Evolutionary conservation across 2,113 vertebrate species (phyloP), one percentile per base, ranked within the genome.

Genomic region (Chlorodrepanis virens): DNA sequence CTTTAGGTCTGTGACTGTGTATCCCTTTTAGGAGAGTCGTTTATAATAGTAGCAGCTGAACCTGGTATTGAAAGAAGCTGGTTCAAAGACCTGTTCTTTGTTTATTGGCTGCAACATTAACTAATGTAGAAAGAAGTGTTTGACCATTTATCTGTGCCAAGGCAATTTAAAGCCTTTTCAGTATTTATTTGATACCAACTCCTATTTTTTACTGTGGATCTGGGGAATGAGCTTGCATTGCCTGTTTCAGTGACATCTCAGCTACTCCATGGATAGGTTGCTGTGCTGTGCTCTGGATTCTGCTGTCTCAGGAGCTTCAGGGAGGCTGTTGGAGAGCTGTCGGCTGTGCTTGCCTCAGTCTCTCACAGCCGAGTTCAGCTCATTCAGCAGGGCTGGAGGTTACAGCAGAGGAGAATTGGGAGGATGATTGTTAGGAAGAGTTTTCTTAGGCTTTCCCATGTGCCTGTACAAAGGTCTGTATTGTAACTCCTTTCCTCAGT

Each of bases 311-410:
- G 49, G 27, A 52, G 37, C 7, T 49, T 59, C 60, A 40, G 44
- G 57, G 83, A 56, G 45, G n/a, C 67, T 76, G 65, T 37, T 14
- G 0, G 6, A 54, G 35, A 64, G n/a, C 31, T 56, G 56, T 39
- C 0, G 4, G 33, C 0, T 0, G 3, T 59, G 40, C 44, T 87
- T 0, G 1, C 44, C 33, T 18, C 27, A 1, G 24, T 50, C 35
- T 82, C 37, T 78, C 8, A 3, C 57, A 60, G 22, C 33, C 0
- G 6, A 60, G 44, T 64, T 4, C 53, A 47, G 40, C 37, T 87
- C 16, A 10, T 37, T 31, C 50, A 67, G 63, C 25, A 35, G 67
- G 50, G 53, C 74, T 83, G 67, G 72, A 75, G 24, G 20, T 76
- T 75, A 68, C 45, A 27, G 12, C 59, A 42, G 60, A 50, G 77